Percentiles rank a stretch among this genome's conserved stretches.
Conservation (phyloP, 2,797 vertebrate genomes). For the Lycodopsis pacificus region DNA sequence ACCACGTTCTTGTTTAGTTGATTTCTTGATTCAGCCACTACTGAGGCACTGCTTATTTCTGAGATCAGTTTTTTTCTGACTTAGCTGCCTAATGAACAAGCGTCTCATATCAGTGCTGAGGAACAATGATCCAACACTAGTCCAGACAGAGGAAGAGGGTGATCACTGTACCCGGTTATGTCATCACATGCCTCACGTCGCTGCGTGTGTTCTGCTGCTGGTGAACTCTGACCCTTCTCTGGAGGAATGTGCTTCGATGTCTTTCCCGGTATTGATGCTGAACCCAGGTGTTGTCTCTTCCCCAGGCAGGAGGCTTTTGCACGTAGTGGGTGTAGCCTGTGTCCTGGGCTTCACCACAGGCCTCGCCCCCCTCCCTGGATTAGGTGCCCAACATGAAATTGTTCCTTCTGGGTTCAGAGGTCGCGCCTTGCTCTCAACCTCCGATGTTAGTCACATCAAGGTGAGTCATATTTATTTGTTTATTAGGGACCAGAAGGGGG, state of each 20-base stretch:
- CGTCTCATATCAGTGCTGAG: background rate
- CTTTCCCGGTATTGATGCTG: conserved; percentile 21
- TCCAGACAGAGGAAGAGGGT: conserved; percentile 18
- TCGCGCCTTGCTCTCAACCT: conserved; percentile 83
- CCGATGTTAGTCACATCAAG: background rate
- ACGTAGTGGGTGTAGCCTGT: conserved; percentile 77
- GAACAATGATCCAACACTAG: background rate
- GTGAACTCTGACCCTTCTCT: conserved; percentile 22
- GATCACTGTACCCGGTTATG: conserved; percentile 12
- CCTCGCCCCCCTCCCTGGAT: conserved; percentile 54
- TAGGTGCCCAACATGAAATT: background rate
- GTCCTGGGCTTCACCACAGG: conserved; percentile 75
- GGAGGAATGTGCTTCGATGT: conserved; percentile 41
- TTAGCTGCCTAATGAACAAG: background rate
- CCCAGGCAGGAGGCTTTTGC: conserved; percentile 72
- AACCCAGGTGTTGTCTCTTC: conserved; percentile 24
- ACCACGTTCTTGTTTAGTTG: background rate
- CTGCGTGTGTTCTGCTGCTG: background rate
- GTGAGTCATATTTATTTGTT: conserved; percentile 40
- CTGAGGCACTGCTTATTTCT: background rate
- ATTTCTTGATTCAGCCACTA: background rate
- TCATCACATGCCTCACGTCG: conserved; percentile 29
- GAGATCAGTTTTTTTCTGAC: background rate
- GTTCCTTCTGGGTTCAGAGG: conserved; percentile 71
- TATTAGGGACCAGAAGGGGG: conserved; percentile 51